Evolutionary conservation across 2,797 vertebrate species (phyloP).

Genomic region (Phalloptychus januarius): DNA sequence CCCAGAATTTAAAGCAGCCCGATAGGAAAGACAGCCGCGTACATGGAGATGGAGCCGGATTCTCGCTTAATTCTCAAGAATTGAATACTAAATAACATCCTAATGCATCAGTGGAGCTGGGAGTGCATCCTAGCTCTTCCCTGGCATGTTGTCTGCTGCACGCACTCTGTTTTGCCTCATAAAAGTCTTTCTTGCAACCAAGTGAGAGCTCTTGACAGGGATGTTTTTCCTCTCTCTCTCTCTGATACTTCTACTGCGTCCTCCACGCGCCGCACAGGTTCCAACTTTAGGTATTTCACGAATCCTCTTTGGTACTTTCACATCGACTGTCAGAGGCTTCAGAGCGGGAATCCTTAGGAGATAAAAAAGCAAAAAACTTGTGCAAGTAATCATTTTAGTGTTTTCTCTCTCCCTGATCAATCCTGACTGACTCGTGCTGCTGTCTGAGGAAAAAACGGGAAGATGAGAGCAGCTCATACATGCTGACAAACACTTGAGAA

Average conservation of each 20-base stretch:
- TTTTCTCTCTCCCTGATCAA: conserved; percentile 65
- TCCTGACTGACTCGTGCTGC: conserved; percentile 49
- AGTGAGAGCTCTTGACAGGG: conserved; percentile 41
- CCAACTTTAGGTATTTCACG: conserved; percentile 61
- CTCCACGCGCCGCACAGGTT: conserved; percentile 44
- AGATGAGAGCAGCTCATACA: conserved; percentile 60
- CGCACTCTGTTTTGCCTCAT: conserved; percentile 40
- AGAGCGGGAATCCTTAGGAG: conserved; percentile 61
- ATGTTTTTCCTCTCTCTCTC: conserved; percentile 23
- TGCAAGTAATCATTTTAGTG: conserved; percentile 74
- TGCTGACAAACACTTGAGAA: conserved; percentile 56
- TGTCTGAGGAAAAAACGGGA: conserved; percentile 33
- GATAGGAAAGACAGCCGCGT: conserved; percentile 28
- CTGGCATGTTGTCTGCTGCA: conserved; percentile 30
- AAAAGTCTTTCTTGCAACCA: conserved; percentile 32
- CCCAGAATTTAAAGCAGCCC: conserved; percentile 51
- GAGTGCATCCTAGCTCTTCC: conserved; percentile 33
- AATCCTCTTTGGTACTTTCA: conserved; percentile 67
- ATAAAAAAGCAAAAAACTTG: conserved; percentile 60
- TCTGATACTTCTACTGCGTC: conserved; percentile 36
- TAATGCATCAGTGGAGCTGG: conserved; percentile 39
- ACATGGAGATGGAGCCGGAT: conserved; percentile 28
- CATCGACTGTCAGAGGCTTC: conserved; percentile 63
- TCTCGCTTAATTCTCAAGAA: conserved; percentile 40
- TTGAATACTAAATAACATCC: conserved; percentile 59